Base-by-base conservation (phyloP, 2,113 vertebrate genomes). In the Vanacampus margaritifer region DNA sequence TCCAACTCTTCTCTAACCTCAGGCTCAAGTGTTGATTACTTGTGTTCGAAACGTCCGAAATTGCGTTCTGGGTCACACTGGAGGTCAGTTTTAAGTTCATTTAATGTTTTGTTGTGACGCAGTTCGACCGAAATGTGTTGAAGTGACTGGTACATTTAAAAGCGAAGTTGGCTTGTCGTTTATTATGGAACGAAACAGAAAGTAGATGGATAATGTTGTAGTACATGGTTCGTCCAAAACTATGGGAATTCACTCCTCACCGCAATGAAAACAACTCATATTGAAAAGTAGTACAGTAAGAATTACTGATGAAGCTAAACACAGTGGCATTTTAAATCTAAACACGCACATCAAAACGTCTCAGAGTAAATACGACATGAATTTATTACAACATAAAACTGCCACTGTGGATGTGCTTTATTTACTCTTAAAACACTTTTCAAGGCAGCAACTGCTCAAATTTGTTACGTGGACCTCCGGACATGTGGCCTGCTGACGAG, bases 71-170 rank as follows among this genome's bases (percentile, higher is more conserved):
- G 64, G 36, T 35, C 28, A 21, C 51, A 23, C 13, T 1, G 28
- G 64, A 76, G 74, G 87, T 86, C 72, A 85, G 87, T 78, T 32
- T 59, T 26, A 0, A 28, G 32, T 32, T 5, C 1, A 10, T 73
- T 69, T 16, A 16, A 11, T 2, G 4, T 45, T 19, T n/a, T 2
- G 41, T 7, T 64, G 79, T 90, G 82, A 84, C 83, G 85, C 86
- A 85, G 69, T 79, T 81, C 13, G 46, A 11, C 28, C 12, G 72
- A 2, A 63, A 60, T 50, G 37, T 60, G 50, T 68, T n/a, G 21
- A 59, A 36, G 17, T 61, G 21, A 13, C 36, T 14, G 21, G 11
- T 39, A 17, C 6, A 32, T 57, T 32, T 32, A 12, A 32, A 57
- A 32, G 26, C 14, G 16, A 32, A 57, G 3, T 17, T 28, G 54